phyloP scores from a whole-genome alignment of 35 echinoderm and acorn worm genomes.

The Heliocidaris erythrogramma region DNA sequence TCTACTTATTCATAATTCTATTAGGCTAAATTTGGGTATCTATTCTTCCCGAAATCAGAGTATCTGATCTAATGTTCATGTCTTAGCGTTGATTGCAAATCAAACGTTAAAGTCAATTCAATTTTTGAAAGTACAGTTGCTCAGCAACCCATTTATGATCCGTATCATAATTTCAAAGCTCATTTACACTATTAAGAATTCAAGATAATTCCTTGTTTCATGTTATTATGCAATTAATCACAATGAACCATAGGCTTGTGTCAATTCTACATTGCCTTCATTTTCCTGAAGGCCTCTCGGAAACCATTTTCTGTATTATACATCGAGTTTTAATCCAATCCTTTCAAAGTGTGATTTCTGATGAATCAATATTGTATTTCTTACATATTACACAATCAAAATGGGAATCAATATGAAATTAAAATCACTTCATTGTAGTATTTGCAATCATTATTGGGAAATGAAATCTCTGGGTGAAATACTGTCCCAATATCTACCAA shows the following conservation, averaged over 20 bases:
- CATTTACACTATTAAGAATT: not conserved
- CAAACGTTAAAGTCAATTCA: too few relatives aligned
- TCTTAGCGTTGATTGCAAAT: too few relatives aligned
- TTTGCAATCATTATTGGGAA: not conserved
- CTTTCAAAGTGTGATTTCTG: not conserved
- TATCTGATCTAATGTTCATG: too few relatives aligned
- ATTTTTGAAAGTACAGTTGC: too few relatives aligned
- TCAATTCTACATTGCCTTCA: not conserved
- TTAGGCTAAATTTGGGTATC: not conserved
- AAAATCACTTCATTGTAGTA: not conserved
- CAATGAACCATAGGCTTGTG: not conserved
- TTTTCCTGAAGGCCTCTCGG: not conserved
- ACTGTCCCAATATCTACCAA: not conserved
- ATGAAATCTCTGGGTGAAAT: not conserved
- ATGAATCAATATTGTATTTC: not conserved
- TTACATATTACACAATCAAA: not conserved
- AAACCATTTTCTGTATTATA: not conserved
- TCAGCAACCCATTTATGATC: not conserved
- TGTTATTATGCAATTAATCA: not conserved
- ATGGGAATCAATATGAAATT: not conserved
- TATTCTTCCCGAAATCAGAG: not conserved
- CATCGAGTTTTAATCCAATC: not conserved
- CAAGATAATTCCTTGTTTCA: not conserved
- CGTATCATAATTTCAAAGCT: not conserved
- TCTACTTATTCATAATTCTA: not conserved